These are phyloP conservation scores for Pseudococcus viburni DNA, from an alignment of 2,888 invertebrate species.

Conservation along the genomic window DNA sequence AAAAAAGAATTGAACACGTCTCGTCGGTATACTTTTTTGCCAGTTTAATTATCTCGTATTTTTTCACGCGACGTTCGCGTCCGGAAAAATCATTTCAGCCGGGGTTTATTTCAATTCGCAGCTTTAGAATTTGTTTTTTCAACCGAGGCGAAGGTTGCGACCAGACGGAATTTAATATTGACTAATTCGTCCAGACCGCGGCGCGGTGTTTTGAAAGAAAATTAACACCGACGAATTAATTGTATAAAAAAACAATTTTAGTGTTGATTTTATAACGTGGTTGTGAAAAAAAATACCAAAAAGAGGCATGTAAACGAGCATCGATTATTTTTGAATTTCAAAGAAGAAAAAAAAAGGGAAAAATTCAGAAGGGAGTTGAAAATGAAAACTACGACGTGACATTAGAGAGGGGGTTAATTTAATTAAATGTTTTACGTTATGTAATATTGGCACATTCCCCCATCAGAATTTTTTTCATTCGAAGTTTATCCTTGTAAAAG, in stretches of 20 bases:
- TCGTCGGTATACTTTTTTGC: neutral
- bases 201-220: slow-evolving; percentile 9
- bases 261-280: neutral
- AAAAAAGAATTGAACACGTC: neutral
- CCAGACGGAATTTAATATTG: slow-evolving; percentile 41
- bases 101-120: slow-evolving; percentile 8
- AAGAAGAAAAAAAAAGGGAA: neutral
- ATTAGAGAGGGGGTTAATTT: slow-evolving; percentile 1
- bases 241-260: neutral
- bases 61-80: neutral
- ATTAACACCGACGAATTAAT: slow-evolving; percentile 20
- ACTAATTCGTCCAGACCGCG: neutral
- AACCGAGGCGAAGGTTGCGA: slow-evolving; percentile 25
- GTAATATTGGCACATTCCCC: neutral
- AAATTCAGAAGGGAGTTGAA: neutral
- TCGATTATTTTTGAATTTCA: slow-evolving; percentile 3
- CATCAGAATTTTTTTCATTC: neutral
- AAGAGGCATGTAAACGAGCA: slow-evolving; percentile 1
- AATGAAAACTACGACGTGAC: neutral
- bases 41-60: slow-evolving; percentile 12
- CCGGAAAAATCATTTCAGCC: neutral
- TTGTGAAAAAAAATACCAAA: neutral
- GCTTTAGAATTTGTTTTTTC: slow-evolving; percentile 18
- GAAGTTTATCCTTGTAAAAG: neutral
- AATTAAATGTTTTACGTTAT: neutral